These are phyloP conservation scores for Corynorhinus townsendii DNA, from an alignment of 2,113 vertebrate genomes.

Conservation along the genomic window DNA sequence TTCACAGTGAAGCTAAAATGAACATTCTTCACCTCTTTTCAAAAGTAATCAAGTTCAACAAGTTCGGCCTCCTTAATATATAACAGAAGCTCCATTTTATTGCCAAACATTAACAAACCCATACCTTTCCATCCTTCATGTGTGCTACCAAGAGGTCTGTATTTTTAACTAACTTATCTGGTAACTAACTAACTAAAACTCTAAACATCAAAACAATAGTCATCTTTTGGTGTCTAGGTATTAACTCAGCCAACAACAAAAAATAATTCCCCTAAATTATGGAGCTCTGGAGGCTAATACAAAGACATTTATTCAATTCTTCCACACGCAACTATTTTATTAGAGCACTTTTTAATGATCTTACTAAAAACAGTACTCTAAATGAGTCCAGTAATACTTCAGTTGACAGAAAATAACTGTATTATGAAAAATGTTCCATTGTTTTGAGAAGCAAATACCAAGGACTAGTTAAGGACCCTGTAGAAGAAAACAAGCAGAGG, in stretches of 20 bases:
- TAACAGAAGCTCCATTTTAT: not conserved
- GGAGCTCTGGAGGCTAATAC: not conserved
- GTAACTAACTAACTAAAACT: not conserved
- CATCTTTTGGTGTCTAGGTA: not conserved
- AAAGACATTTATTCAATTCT: not conserved
- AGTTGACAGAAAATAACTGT: not conserved
- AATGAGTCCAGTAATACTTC: not conserved
- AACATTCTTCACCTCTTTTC: not conserved
- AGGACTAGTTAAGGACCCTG: not conserved
- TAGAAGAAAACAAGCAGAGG: not conserved
- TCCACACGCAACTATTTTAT: not conserved
- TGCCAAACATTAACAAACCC: not conserved
- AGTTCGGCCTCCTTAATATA: not conserved
- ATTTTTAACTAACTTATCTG: not conserved
- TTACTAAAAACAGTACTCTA: not conserved
- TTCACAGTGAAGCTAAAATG: conserved; percentile 14
- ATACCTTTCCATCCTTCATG: not conserved
- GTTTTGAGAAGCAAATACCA: conserved; percentile 21
- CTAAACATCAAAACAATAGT: not conserved
- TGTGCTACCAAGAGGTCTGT: not conserved
- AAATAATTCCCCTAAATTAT: not conserved
- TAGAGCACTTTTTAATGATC: not conserved
- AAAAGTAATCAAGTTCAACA: not conserved
- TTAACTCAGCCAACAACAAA: not conserved
- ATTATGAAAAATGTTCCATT: not conserved